phyloP scores from a whole-genome alignment of 2,888 invertebrate genomes.

The Scaptomyza parva region DNA sequence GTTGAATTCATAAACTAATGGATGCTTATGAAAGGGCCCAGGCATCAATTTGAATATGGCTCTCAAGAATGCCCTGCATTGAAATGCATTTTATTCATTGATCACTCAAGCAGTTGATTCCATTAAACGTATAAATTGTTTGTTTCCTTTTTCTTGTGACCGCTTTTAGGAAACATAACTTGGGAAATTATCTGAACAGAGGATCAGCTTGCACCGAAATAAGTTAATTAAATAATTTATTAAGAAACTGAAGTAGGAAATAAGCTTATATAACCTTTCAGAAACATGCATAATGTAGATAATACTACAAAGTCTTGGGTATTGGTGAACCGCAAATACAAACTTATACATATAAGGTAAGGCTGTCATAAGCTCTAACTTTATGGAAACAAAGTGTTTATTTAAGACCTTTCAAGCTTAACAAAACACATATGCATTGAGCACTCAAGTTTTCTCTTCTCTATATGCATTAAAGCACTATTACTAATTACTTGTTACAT shows the following conservation, averaged over 20 bases:
- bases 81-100: slow-evolving; percentile 39
- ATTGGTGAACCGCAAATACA: neutral
- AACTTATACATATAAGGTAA: neutral
- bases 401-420: neutral
- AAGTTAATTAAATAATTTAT: slow-evolving; percentile 36
- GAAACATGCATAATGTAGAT: too few species aligned
- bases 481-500: slow-evolving; percentile 70
- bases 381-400: neutral
- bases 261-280: too few species aligned
- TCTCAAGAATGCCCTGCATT: slow-evolving; percentile 16
- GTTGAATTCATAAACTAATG: slow-evolving; percentile 70
- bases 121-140: slow-evolving; percentile 37
- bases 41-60: slow-evolving; percentile 58
- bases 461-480: slow-evolving; percentile 45
- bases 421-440: neutral
- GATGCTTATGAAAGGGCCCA: slow-evolving; percentile 35
- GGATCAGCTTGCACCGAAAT: slow-evolving; percentile 21
- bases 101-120: slow-evolving; percentile 67
- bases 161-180: slow-evolving; percentile 9
- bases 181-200: slow-evolving; percentile 3
- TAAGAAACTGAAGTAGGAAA: too few species aligned
- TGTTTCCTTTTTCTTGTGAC: slow-evolving; percentile 30
- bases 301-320: too few species aligned
- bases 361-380: neutral
- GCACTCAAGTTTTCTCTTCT: slow-evolving; percentile 2